These are phyloP conservation scores for Sesia bembeciformis DNA, from an alignment of 2,888 invertebrate genomes.

Conservation along the genomic window DNA sequence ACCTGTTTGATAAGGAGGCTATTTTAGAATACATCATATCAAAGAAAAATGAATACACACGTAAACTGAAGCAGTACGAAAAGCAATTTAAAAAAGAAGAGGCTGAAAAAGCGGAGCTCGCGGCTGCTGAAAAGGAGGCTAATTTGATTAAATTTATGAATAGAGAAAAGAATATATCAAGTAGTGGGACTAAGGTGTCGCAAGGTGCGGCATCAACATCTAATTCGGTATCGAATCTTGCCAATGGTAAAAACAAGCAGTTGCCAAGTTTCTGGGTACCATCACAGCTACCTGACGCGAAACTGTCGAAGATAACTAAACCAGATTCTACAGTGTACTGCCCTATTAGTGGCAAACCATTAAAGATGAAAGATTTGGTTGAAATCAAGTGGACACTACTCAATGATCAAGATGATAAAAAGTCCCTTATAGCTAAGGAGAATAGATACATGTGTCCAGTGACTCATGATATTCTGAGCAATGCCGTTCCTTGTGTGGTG, in stretches of 20 bases:
- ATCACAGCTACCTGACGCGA: conserved; percentile 91
- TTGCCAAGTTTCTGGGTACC: conserved; percentile 98
- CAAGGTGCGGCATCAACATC: conserved; percentile 28
- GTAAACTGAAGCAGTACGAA: conserved; percentile 94
- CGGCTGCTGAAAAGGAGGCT: conserved; percentile 82
- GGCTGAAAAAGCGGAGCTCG: conserved; percentile 79
- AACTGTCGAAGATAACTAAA: conserved; percentile 70
- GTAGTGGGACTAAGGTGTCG: conserved; percentile 26
- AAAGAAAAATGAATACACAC: conserved; percentile 92
- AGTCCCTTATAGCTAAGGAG: conserved; percentile 89
- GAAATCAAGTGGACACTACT: conserved; percentile 94
- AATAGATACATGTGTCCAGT: conserved; percentile 98
- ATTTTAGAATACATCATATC: conserved; percentile 95
- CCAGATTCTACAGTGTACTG: conserved; percentile 59
- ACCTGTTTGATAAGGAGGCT: conserved; percentile 96
- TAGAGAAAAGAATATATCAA: conserved; percentile 85
- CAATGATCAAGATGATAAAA: conserved; percentile 90
- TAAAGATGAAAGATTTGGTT: conserved; percentile 94
- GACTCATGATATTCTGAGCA: conserved; percentile 95
- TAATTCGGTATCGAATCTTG: conserved; percentile 85
- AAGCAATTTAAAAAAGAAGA: conserved; percentile 86
- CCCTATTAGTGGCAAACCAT: conserved; percentile 77
- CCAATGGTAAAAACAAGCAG: conserved; percentile 82
- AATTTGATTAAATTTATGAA: conserved; percentile 87
- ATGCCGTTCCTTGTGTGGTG: conserved; percentile 95